phyloP scores from a whole-genome alignment of 1,140 invertebrate genomes.

The Caenorhabditis inopinata region DNA sequence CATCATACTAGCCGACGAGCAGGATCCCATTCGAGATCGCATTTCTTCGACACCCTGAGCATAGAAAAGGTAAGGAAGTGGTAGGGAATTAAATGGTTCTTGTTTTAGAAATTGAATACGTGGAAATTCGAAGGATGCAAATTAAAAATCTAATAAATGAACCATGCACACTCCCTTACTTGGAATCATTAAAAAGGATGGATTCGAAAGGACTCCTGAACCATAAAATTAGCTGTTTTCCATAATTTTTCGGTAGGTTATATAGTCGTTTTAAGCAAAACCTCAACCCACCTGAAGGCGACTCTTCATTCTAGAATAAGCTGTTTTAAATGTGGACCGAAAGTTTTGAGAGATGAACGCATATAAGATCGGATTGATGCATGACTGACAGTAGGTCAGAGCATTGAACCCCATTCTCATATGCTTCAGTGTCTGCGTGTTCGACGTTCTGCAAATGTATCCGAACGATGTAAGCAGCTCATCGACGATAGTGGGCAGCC shows the following conservation, averaged over 20 bases:
- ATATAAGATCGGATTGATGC: constrained; percentile 78
- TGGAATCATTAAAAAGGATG: background rate
- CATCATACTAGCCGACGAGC: constrained; percentile 44
- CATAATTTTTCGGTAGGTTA: too few species aligned
- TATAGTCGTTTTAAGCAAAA: too few species aligned
- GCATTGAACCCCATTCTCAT: constrained; percentile 53
- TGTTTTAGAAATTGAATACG: too few species aligned
- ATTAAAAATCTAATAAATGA: too few species aligned
- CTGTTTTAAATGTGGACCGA: constrained; percentile 72
- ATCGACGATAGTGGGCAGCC: constrained; percentile 70
- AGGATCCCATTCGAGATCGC: constrained; percentile 43
- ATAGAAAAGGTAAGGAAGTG: too few species aligned
- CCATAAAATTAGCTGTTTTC: too few species aligned
- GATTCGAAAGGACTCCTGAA: constrained; percentile 28
- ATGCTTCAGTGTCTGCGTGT: constrained; percentile 52
- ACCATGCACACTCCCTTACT: background rate
- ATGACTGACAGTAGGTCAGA: constrained; percentile 75
- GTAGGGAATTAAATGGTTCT: too few species aligned
- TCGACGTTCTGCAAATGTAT: constrained; percentile 51
- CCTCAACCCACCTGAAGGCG: constrained; percentile 40
- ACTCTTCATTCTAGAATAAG: constrained; percentile 54
- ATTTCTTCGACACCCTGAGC: constrained; percentile 44
- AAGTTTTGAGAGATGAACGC: constrained; percentile 81
- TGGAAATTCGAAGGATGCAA: too few species aligned
- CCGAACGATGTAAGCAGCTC: constrained; percentile 50